Evolutionary conservation across 2,888 invertebrate species (phyloP).

Genomic region (Philereme vetulata): DNA sequence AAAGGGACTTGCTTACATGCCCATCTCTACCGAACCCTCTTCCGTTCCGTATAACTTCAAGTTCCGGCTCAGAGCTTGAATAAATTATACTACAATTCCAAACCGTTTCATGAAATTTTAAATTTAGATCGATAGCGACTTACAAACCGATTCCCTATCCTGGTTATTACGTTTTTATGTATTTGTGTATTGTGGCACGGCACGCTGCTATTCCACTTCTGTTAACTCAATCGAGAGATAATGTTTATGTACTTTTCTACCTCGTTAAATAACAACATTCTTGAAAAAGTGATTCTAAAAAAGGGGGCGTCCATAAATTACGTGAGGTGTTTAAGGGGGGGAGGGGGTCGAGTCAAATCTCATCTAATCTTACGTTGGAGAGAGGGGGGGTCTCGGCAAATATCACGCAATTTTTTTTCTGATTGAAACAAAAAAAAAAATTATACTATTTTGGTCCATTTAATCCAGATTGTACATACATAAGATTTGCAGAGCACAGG

Average conservation of each 20-base stretch:
- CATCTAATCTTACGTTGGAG: too few species aligned
- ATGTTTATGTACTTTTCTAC: conserved; percentile 24
- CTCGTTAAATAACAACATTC: conserved; percentile 25
- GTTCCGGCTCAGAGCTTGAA: conserved; percentile 65
- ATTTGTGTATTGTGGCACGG: conserved; percentile 15
- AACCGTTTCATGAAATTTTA: conserved; percentile 65
- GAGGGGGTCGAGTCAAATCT: too few species aligned
- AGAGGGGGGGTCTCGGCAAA: too few species aligned
- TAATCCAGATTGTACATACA: too few species aligned
- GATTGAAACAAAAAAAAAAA: too few species aligned
- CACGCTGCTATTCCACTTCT: conserved; percentile 18
- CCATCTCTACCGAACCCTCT: conserved; percentile 55
- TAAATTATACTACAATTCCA: conserved; percentile 67
- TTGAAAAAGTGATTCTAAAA: conserved; percentile 26
- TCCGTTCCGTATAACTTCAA: conserved; percentile 71
- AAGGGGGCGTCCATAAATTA: too few species aligned
- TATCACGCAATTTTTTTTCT: too few species aligned
- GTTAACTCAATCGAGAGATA: conserved; percentile 18
- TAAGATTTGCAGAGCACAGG: too few species aligned
- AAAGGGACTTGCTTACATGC: conserved; percentile 23
- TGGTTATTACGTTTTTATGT: conserved; percentile 20
- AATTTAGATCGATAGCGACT: conserved; percentile 53
- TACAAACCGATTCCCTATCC: conserved; percentile 22
- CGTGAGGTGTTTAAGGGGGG: too few species aligned
- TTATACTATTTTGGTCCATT: too few species aligned